phyloP scores from a whole-genome alignment of 2,888 invertebrate genomes.

The Drosophila rubida region DNA sequence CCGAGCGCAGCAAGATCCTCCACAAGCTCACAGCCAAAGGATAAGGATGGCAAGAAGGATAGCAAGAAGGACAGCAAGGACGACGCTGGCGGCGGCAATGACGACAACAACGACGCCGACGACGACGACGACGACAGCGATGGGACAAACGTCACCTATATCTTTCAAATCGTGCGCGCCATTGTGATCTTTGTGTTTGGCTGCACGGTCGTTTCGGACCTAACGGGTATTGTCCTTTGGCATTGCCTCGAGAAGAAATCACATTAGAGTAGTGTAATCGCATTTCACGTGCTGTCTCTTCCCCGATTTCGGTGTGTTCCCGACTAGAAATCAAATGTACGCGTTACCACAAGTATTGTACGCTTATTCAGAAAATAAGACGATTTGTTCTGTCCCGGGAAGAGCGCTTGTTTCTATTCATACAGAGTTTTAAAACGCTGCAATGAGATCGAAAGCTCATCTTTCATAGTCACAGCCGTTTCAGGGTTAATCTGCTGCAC shows the following conservation, averaged over 20 bases:
- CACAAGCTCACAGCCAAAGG: neutral
- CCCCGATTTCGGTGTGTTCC: neutral
- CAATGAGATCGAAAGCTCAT: too few species aligned
- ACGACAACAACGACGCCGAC: too few species aligned
- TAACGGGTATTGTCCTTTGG: slow-evolving; percentile 23
- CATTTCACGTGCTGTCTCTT: neutral
- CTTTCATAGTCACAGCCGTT: too few species aligned
- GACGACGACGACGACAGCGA: neutral
- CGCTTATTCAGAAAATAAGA: neutral
- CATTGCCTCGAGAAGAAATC: slow-evolving; percentile 14
- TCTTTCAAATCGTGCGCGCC: slow-evolving; percentile 20
- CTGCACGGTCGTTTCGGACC: slow-evolving; percentile 21
- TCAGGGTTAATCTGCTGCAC: slow-evolving; percentile 29
- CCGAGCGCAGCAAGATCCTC: neutral
- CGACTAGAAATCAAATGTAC: too few species aligned
- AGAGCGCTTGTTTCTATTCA: too few species aligned
- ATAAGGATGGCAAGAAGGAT: too few species aligned
- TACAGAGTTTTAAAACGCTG: too few species aligned
- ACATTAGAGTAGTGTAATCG: neutral
- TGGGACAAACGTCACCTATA: neutral
- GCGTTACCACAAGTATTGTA: neutral
- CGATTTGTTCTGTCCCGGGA: neutral
- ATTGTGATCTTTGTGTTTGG: slow-evolving; percentile 32
- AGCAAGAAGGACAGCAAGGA: too few species aligned
- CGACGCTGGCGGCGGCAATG: too few species aligned